Evolutionary conservation across 2,888 invertebrate species (phyloP), one percentile per base, ranked within the genome.

Genomic region (Ennomos erosarius): DNA sequence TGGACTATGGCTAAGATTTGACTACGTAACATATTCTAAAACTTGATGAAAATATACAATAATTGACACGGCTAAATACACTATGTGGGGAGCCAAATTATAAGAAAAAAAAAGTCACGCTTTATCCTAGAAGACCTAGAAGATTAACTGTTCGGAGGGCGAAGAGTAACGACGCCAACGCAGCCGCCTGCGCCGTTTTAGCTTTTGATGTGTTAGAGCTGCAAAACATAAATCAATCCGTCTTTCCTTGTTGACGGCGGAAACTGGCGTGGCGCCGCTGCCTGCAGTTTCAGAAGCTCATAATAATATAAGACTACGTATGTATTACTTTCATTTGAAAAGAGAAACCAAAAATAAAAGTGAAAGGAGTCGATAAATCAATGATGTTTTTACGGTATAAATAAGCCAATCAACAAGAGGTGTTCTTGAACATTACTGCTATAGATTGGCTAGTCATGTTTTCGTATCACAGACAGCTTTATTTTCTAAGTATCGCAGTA

Each of bases 201-300:
- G 59, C 59, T 62, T 67, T 67, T 62, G 66, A 64, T 67, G 58
- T 64, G 55, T 53, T 44, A 46, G 39, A 50, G 53, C 60, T 64
- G 51, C 58, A 61, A 56, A 61, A 55, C 54, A 55, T 65, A 68
- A 68, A 68, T 69, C 68, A 68, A 62, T 66, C 42, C 53, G 61
- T 59, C 62, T 63, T 66, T 68, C 57, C 65, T 60, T 58, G 66
- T 64, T 55, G 61, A 58, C 53, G 61, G 50, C 60, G 59, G 52
- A 43, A 47, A 58, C 52, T 58, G 52, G 61, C 59, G 53, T 52
- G 54, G 35, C 43, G 52, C 53, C 62, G 54, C 59, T 48, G 55
- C 48, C 42, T 57, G 57, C 52, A 49, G 59, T 63, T 56, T 55
- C 64, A 55, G 59, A 50, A 57, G 42, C 45, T 42, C 35, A 55